Evolutionary conservation across 2,113 vertebrate genomes (phyloP).

Genomic region (Cardinalis cardinalis): DNA sequence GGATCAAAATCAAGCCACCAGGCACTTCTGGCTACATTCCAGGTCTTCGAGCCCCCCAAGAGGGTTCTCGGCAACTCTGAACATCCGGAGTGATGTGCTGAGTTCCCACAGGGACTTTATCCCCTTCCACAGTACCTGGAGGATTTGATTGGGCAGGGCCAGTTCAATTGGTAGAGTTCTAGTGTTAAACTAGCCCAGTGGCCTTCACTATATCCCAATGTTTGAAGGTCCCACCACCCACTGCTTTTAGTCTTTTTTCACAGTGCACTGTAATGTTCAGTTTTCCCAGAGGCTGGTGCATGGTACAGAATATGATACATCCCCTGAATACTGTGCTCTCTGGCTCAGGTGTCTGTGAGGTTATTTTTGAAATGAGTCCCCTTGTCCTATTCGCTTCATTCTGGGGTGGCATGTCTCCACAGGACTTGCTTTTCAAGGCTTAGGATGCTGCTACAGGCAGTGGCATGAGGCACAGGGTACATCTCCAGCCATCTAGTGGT

Average conservation of each 20-base stretch:
- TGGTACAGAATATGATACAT: neutral
- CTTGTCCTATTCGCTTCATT: neutral
- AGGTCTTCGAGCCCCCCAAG: too few relatives aligned
- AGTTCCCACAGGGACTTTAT: neutral
- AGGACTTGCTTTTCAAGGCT: neutral
- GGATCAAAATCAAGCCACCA: too few relatives aligned
- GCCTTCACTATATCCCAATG: rapidly evolving
- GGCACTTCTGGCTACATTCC: too few relatives aligned
- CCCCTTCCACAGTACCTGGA: neutral
- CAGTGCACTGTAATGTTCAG: neutral
- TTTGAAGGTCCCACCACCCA: neutral
- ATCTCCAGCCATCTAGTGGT: neutral
- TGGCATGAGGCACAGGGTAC: neutral
- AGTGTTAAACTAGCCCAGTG: neutral
- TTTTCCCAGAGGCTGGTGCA: neutral
- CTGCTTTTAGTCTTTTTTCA: neutral
- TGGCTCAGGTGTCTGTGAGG: neutral
- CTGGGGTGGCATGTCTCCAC: neutral
- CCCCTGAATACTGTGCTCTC: neutral
- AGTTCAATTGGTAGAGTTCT: neutral
- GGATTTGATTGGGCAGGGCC: neutral
- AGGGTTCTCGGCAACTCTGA: too few relatives aligned
- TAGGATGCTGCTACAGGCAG: neutral
- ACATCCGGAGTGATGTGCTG: too few relatives aligned
- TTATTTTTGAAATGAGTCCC: neutral